phyloP scores from a whole-genome alignment of 2,797 vertebrate species.

The Chromobotia macracanthus region DNA sequence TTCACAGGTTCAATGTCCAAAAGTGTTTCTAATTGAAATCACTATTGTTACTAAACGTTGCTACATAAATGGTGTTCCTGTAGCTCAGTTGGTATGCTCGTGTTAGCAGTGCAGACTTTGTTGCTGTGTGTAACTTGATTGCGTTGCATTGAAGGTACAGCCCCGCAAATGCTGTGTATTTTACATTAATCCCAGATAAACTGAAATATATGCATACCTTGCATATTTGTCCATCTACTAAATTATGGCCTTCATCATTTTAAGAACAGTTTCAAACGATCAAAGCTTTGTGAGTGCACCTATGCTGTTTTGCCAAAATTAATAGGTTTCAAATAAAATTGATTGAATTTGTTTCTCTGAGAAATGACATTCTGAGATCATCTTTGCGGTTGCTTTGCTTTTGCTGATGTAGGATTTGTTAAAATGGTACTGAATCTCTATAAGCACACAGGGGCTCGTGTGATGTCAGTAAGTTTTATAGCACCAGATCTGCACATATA shows the following conservation, averaged over 20 bases:
- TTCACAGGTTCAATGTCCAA: too few relatives aligned
- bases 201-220: constrained; percentile 62
- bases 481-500: constrained; percentile 40
- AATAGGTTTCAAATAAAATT: background rate
- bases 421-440: constrained; percentile 4
- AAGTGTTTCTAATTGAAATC: too few relatives aligned
- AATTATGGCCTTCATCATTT: too few relatives aligned
- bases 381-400: constrained; percentile 3
- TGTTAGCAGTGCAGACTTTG: background rate
- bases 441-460: constrained; percentile 5
- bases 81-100: too few relatives aligned
- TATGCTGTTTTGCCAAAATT: background rate
- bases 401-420: background rate
- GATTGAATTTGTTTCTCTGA: background rate
- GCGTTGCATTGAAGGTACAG: background rate
- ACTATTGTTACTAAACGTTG: too few relatives aligned
- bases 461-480: constrained; percentile 49
- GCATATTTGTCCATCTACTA: constrained; percentile 27
- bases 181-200: background rate
- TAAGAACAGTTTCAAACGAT: background rate
- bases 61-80: too few relatives aligned
- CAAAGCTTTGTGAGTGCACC: background rate
- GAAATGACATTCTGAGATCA: background rate
- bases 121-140: constrained; percentile 11
- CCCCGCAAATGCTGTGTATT: background rate